Evolutionary conservation across 1,140 invertebrate species (phyloP).

Genomic region (Drosophila pandora): DNA sequence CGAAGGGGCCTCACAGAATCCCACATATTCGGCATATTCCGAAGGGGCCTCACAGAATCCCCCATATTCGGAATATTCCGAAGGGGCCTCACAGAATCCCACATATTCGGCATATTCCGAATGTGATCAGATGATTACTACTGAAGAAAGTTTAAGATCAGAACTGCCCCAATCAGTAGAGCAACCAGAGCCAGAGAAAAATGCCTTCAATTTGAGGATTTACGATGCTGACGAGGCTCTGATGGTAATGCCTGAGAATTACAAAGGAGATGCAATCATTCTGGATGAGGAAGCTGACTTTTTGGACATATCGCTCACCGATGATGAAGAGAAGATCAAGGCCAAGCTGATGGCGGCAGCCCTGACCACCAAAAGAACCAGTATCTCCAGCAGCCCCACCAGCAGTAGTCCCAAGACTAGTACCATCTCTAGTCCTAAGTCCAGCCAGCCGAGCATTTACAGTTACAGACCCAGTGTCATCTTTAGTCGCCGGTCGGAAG

Average conservation of each 20-base stretch:
- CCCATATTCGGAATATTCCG: too few species aligned
- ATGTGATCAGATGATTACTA: background rate
- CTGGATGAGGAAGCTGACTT: conserved; percentile 42
- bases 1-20: background rate
- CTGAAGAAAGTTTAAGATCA: background rate
- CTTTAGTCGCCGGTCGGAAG: conserved; percentile 49
- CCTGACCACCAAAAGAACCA: conserved; percentile 15
- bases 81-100: background rate
- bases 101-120: background rate
- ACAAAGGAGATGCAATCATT: conserved; percentile 17
- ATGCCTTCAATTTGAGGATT: conserved; percentile 16
- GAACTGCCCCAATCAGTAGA: background rate
- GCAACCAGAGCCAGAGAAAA: background rate
- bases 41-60: too few species aligned
- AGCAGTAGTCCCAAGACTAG: background rate
- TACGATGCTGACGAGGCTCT: conserved; percentile 36
- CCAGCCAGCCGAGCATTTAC: conserved; percentile 11
- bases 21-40: background rate
- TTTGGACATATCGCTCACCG: conserved; percentile 30
- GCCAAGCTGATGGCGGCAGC: conserved; percentile 41
- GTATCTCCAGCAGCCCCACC: conserved; percentile 9
- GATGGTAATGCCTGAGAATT: conserved; percentile 15
- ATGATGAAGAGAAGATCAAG: conserved; percentile 42
- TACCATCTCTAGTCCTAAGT: background rate
- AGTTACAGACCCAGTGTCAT: conserved; percentile 47